A percentile compares a stretch with the other conserved stretches of the same genome.
phyloP scores from a whole-genome alignment of 2,888 invertebrate species.

The Labia minor region DNA sequence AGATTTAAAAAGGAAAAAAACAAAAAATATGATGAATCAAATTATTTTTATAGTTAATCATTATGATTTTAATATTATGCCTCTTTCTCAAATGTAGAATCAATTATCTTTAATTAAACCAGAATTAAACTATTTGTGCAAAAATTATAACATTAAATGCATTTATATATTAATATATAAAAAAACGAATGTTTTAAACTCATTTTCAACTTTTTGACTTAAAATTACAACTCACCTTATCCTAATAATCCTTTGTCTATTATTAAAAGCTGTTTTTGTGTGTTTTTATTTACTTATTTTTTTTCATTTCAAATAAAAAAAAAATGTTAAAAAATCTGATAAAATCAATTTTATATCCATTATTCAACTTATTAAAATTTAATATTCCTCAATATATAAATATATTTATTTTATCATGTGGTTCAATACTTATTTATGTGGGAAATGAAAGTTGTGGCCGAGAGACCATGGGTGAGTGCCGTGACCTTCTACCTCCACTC shows the following conservation, averaged over 20 bases:
- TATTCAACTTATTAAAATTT: too few relatives aligned
- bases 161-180: constrained; percentile 13
- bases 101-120: not conserved
- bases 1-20: not conserved
- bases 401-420: too few relatives aligned
- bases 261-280: too few relatives aligned
- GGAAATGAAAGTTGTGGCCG: too few relatives aligned
- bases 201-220: not conserved
- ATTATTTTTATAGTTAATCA: not conserved
- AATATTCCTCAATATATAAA: too few relatives aligned
- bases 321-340: not conserved
- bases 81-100: not conserved
- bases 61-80: constrained; percentile 9
- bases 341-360: too few relatives aligned
- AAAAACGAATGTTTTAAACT: not conserved
- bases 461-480: too few relatives aligned
- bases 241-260: too few relatives aligned
- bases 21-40: not conserved
- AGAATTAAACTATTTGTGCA: not conserved
- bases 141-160: not conserved
- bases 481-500: too few relatives aligned
- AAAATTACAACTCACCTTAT: not conserved
- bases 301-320: not conserved
- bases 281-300: not conserved
- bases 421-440: too few relatives aligned